Conservation (phyloP, 2,797 vertebrate genomes). For the Harpagifer antarcticus region DNA sequence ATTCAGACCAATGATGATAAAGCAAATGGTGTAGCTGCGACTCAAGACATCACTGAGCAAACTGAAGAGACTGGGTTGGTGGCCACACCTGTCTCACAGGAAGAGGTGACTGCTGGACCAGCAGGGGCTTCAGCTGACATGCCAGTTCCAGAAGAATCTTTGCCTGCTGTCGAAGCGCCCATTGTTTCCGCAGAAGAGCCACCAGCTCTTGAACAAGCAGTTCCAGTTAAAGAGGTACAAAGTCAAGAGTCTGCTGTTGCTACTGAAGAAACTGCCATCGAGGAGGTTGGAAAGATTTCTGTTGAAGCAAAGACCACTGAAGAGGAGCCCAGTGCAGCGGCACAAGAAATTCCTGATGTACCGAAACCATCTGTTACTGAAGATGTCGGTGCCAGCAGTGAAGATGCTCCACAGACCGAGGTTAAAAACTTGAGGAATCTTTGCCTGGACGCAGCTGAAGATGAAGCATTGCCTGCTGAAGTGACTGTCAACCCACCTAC, state of each 20-base stretch:
- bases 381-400: constrained; percentile 20
- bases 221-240: constrained; percentile 4
- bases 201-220: constrained; percentile 10
- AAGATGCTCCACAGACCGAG: constrained; percentile 28
- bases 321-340: constrained; percentile 17
- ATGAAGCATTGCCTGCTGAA: constrained; percentile 20
- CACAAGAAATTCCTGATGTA: constrained; percentile 26
- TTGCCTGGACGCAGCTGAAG: constrained; percentile 19
- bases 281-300: constrained; percentile 37
- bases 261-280: constrained; percentile 24
- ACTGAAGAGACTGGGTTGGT: constrained; percentile 26
- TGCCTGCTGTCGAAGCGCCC: constrained; percentile 16
- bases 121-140: constrained; percentile 23
- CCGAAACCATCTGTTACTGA: constrained; percentile 29
- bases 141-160: constrained; percentile 38
- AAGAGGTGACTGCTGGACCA: constrained; percentile 32
- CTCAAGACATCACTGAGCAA: constrained; percentile 40
- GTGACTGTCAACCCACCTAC: constrained; percentile 14
- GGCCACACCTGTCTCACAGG: constrained; percentile 22
- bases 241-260: constrained; percentile 23
- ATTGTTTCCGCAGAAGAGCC: constrained; percentile 21
- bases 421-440: constrained; percentile 15
- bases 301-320: constrained; percentile 4
- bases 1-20: constrained; percentile 50
- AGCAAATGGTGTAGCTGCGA: constrained; percentile 51